These are phyloP conservation scores for Dasypogon diadema DNA, from an alignment of 2,888 invertebrate species.

Conservation along the genomic window DNA sequence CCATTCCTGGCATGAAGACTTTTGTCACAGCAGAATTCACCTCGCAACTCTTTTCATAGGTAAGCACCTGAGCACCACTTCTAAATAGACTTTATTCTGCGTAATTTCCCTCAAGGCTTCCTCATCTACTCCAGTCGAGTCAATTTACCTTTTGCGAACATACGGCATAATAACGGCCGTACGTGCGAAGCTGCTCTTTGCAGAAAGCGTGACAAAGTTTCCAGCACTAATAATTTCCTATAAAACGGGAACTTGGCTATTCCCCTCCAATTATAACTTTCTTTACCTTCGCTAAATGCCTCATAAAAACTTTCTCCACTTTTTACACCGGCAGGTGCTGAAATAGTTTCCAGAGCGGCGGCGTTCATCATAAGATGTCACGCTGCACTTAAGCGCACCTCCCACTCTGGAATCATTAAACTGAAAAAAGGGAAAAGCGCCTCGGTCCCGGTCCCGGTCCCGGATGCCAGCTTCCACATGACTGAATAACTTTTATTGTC, in stretches of 20 bases:
- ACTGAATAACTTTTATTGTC: slow-evolving; percentile 42
- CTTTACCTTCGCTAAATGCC: slow-evolving; percentile 26
- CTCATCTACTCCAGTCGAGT: no score
- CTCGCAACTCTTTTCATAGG: no score
- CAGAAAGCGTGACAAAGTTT: slow-evolving; percentile 9
- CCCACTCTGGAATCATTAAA: background rate
- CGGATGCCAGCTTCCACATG: slow-evolving; percentile 16
- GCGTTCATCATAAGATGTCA: slow-evolving; percentile 7
- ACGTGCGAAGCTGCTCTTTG: no score
- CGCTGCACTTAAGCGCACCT: slow-evolving; percentile 4
- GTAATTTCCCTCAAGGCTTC: no score
- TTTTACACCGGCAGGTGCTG: slow-evolving; percentile 23
- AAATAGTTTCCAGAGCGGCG: slow-evolving; percentile 15
- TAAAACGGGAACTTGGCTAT: background rate
- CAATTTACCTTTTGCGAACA: no score
- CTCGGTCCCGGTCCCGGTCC: background rate
- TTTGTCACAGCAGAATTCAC: no score
- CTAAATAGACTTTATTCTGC: no score
- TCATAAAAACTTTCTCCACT: slow-evolving; percentile 28
- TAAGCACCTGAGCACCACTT: no score
- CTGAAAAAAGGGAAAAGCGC: background rate
- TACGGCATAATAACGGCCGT: no score
- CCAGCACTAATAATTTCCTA: background rate
- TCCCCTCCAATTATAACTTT: slow-evolving; percentile 36
- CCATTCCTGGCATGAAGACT: no score